A percentile compares a stretch with the other conserved stretches of the same genome.
Evolutionary conservation across 1,140 invertebrate genomes (phyloP).

Genomic region (Eciton burchellii): DNA sequence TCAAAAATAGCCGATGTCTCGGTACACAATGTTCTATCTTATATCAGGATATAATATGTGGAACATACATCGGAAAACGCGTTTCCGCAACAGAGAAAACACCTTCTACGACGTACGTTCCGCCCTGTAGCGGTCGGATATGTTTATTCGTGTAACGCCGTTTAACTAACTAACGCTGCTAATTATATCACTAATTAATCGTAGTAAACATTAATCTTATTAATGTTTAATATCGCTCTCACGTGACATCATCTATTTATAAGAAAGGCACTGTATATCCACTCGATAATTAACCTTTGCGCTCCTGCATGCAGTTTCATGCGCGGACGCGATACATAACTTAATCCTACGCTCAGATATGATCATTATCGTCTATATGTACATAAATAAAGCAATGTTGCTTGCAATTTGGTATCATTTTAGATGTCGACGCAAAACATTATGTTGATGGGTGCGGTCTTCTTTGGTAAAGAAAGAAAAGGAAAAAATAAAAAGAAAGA

Average conservation of each 20-base stretch:
- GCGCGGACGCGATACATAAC: background rate
- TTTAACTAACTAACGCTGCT: too few relatives aligned
- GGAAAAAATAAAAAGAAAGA: slow-evolving; percentile 3
- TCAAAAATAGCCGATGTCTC: slow-evolving; percentile 76
- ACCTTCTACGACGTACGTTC: background rate
- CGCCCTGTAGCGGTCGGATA: slow-evolving; percentile 19
- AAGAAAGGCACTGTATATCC: slow-evolving; percentile 4
- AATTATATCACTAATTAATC: slow-evolving; percentile 17
- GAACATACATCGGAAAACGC: slow-evolving; percentile 25
- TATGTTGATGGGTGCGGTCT: background rate
- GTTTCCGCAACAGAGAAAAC: background rate
- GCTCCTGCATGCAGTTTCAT: background rate
- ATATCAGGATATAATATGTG: slow-evolving; percentile 70
- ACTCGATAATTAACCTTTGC: background rate
- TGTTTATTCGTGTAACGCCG: slow-evolving; percentile 24
- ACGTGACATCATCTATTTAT: background rate
- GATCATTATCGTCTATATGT: slow-evolving; percentile 25
- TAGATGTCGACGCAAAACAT: background rate
- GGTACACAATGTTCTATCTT: slow-evolving; percentile 74
- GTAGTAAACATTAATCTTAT: slow-evolving; percentile 37
- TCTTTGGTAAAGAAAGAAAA: slow-evolving; percentile 39
- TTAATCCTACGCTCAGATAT: background rate
- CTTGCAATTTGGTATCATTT: slow-evolving; percentile 33
- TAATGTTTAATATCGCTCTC: slow-evolving; percentile 8
- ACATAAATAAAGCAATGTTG: slow-evolving; percentile 20